A percentile compares a stretch with the other conserved stretches of the same genome.
Conservation (phyloP, 2,888 invertebrate species). For the Dolichomitus sp. region DNA sequence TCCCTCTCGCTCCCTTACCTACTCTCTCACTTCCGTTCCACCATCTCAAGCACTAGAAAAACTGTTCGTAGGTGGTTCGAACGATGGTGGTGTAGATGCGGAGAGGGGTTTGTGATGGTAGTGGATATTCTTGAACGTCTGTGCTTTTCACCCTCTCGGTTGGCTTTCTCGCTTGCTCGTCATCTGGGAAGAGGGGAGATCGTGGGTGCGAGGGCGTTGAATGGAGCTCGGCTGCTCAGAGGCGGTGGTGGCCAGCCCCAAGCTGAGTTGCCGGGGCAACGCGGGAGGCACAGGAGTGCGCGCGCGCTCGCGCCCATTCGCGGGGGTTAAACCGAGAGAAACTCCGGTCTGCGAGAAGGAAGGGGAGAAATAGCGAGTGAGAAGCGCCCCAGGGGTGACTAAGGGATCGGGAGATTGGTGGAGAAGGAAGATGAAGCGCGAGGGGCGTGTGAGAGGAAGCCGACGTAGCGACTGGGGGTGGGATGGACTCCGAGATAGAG, state of each 20-base stretch:
- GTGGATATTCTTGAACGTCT: slow-evolving; percentile 34
- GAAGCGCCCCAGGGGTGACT: slow-evolving; percentile 54
- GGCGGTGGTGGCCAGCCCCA: slow-evolving; percentile 84
- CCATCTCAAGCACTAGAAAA: slow-evolving; percentile 21
- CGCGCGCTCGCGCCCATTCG: slow-evolving; percentile 67
- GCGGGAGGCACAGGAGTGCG: slow-evolving; percentile 79
- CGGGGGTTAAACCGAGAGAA: slow-evolving; percentile 49
- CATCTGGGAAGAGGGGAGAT: slow-evolving; percentile 59
- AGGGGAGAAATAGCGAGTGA: slow-evolving; percentile 43
- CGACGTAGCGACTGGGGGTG: slow-evolving; percentile 42
- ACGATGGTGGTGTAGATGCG: slow-evolving; percentile 7
- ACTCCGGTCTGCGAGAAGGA: slow-evolving; percentile 8
- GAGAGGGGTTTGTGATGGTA: slow-evolving; percentile 1
- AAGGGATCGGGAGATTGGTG: slow-evolving; percentile 64
- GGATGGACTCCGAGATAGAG: slow-evolving; percentile 43
- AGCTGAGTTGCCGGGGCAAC: slow-evolving; percentile 84
- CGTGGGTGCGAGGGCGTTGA: slow-evolving; percentile 80
- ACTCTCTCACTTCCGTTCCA: not conserved
- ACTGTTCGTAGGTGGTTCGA: slow-evolving; percentile 22
- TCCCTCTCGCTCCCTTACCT: slow-evolving; percentile 31
- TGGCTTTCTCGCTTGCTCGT: slow-evolving; percentile 26
- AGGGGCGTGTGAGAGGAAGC: slow-evolving; percentile 40
- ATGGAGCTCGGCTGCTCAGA: slow-evolving; percentile 81
- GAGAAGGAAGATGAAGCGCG: slow-evolving; percentile 72
- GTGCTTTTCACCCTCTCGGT: slow-evolving; percentile 33